These are phyloP conservation scores for Harpagus bidentatus DNA, from an alignment of 2,113 vertebrate species.

Conservation along the genomic window DNA sequence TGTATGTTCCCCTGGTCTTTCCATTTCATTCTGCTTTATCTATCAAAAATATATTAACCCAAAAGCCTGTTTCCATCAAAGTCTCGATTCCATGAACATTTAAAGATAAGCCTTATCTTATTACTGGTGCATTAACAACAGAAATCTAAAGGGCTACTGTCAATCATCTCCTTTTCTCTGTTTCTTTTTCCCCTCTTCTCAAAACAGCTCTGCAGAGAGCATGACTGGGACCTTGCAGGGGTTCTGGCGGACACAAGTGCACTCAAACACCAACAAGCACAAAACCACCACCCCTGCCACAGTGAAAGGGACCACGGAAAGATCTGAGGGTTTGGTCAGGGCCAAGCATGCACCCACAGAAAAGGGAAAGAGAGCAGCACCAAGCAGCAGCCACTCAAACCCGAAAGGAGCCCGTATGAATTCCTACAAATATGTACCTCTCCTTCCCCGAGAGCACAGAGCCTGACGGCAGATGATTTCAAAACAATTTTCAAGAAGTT, in stretches of 20 bases:
- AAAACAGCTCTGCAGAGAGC: constrained; percentile 13
- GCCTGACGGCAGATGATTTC: neutral
- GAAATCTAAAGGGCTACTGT: constrained; percentile 70
- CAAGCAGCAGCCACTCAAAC: neutral
- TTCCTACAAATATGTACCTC: neutral
- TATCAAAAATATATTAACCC: constrained; percentile 82
- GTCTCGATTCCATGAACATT: constrained; percentile 76
- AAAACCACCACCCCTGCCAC: accelerated
- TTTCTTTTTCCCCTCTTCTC: neutral
- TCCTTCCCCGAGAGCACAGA: neutral
- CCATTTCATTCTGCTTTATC: constrained; percentile 72
- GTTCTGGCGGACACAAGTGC: neutral
- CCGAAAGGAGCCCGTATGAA: accelerated
- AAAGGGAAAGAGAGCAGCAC: neutral
- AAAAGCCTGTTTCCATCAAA: constrained; percentile 78
- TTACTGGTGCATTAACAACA: constrained; percentile 74
- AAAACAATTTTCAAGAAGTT: neutral
- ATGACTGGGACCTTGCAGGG: neutral
- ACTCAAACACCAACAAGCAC: neutral
- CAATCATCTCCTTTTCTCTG: constrained; percentile 45
- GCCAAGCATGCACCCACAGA: neutral
- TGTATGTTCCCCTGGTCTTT: constrained; percentile 38
- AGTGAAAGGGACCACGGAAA: neutral
- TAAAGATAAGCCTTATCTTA: constrained; percentile 83
- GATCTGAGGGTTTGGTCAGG: neutral